These are phyloP conservation scores for Danionella dracula DNA, from an alignment of 2,797 vertebrate species.

Conservation along the genomic window DNA sequence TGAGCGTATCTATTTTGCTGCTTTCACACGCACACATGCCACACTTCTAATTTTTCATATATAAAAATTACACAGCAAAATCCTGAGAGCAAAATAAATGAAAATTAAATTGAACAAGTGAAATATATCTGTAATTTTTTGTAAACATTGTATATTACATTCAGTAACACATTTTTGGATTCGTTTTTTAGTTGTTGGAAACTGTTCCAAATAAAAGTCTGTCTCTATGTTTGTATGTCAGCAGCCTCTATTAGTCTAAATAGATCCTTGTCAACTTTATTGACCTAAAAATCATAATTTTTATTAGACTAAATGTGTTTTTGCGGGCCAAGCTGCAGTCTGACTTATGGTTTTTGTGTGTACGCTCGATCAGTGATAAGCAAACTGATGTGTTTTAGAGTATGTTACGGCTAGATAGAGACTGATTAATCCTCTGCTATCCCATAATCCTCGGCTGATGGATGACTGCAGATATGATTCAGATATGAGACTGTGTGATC, in stretches of 20 bases:
- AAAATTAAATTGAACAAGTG: too few relatives aligned
- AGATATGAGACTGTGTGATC: conserved; percentile 55
- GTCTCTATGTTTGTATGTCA: neutral
- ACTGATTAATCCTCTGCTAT: conserved; percentile 57
- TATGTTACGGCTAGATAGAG: conserved; percentile 54
- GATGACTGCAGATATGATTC: conserved; percentile 56
- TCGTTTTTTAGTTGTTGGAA: neutral
- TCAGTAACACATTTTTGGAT: too few relatives aligned
- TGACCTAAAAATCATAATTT: conserved; percentile 15
- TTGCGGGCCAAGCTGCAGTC: neutral
- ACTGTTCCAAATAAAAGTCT: neutral
- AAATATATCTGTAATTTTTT: too few relatives aligned
- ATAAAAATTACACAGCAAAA: too few relatives aligned
- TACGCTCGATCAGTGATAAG: neutral
- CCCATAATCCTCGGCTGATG: conserved; percentile 52
- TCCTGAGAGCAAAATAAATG: too few relatives aligned
- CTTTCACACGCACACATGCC: too few relatives aligned
- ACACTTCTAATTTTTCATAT: too few relatives aligned
- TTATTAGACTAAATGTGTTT: neutral
- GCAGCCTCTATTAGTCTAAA: neutral
- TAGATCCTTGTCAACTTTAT: conserved; percentile 12
- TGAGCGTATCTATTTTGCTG: too few relatives aligned
- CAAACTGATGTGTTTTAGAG: conserved; percentile 32
- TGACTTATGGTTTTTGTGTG: neutral
- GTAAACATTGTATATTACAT: neutral